phyloP scores from a whole-genome alignment of 2,113 vertebrate species.

The Prolemur simus region DNA sequence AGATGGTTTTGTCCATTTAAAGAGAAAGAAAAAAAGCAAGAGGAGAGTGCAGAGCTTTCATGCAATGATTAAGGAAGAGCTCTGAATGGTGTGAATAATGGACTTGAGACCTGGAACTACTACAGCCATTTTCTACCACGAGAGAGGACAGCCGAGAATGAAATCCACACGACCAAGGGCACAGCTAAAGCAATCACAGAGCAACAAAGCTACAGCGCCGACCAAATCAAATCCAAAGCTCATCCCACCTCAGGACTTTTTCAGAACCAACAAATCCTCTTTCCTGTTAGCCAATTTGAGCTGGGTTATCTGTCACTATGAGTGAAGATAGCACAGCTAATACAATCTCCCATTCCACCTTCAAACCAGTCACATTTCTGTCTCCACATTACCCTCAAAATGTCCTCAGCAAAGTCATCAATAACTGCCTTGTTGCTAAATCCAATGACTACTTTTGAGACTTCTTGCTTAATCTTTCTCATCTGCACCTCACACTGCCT shows the following conservation, averaged over 20 bases:
- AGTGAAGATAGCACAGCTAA: background rate
- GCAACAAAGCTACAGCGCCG: background rate
- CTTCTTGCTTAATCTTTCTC: background rate
- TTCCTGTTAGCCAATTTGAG: background rate
- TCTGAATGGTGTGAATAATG: background rate
- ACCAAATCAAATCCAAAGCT: background rate
- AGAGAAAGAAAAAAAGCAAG: conserved; percentile 5
- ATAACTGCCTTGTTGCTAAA: background rate
- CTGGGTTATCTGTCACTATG: background rate
- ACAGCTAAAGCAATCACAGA: background rate
- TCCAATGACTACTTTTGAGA: background rate
- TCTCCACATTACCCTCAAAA: background rate
- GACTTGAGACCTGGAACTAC: background rate
- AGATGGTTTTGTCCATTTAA: background rate
- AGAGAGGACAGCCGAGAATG: background rate
- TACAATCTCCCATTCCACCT: background rate
- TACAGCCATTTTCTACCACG: background rate
- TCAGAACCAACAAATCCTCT: background rate
- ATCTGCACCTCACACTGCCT: background rate
- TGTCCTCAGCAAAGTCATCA: background rate
- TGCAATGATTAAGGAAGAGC: background rate
- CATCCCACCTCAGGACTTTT: background rate
- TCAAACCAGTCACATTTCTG: background rate
- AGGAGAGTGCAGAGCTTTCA: background rate
- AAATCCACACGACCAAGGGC: background rate